phyloP scores from a whole-genome alignment of 2,888 invertebrate genomes.

The Nasonovia ribisnigri region DNA sequence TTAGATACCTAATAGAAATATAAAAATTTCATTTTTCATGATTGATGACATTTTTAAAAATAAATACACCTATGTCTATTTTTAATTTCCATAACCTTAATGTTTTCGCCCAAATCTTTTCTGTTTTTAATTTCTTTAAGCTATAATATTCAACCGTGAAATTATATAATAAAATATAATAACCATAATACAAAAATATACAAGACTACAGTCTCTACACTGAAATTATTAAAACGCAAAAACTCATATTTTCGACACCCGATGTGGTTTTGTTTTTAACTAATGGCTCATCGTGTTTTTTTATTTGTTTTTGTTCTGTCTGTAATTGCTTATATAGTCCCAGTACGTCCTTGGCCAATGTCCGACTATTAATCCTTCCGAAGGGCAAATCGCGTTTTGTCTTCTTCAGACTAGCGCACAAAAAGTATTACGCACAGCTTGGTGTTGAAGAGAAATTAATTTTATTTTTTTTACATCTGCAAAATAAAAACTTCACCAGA shows the following conservation, averaged over 20 bases:
- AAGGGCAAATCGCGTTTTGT: conserved; percentile 60
- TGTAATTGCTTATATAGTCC: neutral
- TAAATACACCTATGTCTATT: neutral
- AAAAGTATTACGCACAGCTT: neutral
- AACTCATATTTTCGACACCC: neutral
- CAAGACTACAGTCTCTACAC: neutral
- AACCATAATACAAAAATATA: neutral
- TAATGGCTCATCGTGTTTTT: neutral
- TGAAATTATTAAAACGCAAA: conserved; percentile 12
- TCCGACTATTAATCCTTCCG: conserved; percentile 49
- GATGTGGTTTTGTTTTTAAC: conserved; percentile 35
- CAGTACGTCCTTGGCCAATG: conserved; percentile 46
- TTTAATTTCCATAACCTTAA: neutral
- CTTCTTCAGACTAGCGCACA: conserved; percentile 24
- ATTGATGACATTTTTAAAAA: neutral
- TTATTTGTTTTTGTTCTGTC: conserved; percentile 13
- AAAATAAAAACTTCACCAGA: conserved; percentile 2
- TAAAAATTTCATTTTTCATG: neutral
- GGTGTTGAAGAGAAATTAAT: neutral
- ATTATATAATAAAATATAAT: neutral
- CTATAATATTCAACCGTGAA: neutral
- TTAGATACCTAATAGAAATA: neutral
- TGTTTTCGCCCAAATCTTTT: neutral
- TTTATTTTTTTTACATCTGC: conserved; percentile 8
- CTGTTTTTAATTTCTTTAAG: neutral